Conservation (phyloP, 1,140 invertebrate genomes). For the Spodoptera litura region DNA sequence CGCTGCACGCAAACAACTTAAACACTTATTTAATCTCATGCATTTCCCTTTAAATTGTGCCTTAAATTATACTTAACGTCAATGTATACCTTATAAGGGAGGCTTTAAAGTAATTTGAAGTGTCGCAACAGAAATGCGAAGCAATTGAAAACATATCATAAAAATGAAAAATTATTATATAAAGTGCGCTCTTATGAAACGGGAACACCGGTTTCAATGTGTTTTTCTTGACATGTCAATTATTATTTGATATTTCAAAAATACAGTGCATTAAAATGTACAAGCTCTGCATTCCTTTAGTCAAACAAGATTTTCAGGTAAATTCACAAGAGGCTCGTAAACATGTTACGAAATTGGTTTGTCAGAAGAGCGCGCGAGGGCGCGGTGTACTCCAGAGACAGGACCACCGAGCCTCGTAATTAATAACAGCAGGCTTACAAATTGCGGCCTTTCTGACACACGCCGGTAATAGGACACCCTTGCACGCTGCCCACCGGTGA, state of each 20-base stretch:
- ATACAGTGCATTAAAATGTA: not conserved
- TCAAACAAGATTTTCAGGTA: conserved; percentile 35
- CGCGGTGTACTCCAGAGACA: conserved; percentile 43
- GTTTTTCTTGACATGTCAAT: no score
- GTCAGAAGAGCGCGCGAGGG: conserved; percentile 43
- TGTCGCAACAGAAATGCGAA: conserved; percentile 41
- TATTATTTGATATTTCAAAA: no score
- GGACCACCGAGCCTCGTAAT: conserved; percentile 63
- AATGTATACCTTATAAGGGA: conserved; percentile 39
- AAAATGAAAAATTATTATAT: conserved; percentile 45
- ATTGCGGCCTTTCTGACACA: conserved; percentile 60
- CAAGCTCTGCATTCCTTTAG: not conserved
- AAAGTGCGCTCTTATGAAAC: not conserved
- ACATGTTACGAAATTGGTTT: conserved; percentile 58
- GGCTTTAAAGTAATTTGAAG: conserved; percentile 52
- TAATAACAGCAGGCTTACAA: conserved; percentile 69
- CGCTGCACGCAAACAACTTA: conserved; percentile 50
- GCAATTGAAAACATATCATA: conserved; percentile 41
- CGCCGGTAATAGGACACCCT: conserved; percentile 61
- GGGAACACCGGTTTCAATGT: not conserved
- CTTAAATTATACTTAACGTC: conserved; percentile 54
- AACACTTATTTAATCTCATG: conserved; percentile 62
- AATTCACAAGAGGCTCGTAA: conserved; percentile 36
- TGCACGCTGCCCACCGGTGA: conserved; percentile 52
- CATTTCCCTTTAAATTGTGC: conserved; percentile 62